These are phyloP conservation scores for Zaprionus lachaisei DNA, from an alignment of 1,140 invertebrate species.

Conservation along the genomic window DNA sequence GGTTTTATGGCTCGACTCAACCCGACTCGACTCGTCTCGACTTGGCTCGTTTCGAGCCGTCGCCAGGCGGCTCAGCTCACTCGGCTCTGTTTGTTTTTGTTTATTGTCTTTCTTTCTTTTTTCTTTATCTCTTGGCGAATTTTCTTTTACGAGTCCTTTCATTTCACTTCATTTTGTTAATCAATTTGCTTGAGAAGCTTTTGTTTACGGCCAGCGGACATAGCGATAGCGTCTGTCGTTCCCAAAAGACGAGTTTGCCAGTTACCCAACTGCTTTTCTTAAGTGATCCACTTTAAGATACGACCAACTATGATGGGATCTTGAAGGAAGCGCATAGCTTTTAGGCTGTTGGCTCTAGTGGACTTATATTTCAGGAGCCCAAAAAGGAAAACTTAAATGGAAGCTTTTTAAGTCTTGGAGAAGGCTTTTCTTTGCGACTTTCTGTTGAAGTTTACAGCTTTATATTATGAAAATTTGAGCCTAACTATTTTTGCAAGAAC, in stretches of 20 bases:
- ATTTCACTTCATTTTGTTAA: conserved; percentile 74
- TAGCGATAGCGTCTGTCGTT: background rate
- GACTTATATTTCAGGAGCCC: too few species aligned
- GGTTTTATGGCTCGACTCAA: conserved; percentile 52
- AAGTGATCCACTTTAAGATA: conserved; percentile 4
- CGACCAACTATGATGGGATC: background rate
- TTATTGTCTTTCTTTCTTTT: conserved; percentile 28
- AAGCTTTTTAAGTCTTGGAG: too few species aligned
- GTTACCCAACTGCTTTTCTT: conserved; percentile 4
- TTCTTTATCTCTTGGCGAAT: conserved; percentile 53
- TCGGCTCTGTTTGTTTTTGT: conserved; percentile 8
- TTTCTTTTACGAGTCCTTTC: conserved; percentile 71
- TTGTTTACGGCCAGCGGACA: conserved; percentile 19
- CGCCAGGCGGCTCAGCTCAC: background rate
- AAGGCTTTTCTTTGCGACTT: too few species aligned
- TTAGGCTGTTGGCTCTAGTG: background rate
- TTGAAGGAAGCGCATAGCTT: too few species aligned
- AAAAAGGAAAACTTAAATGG: too few species aligned
- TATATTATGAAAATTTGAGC: too few species aligned
- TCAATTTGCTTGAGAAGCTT: conserved; percentile 55
- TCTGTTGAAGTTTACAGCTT: too few species aligned
- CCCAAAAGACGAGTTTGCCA: conserved; percentile 16
- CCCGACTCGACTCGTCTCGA: background rate
- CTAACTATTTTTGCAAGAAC: too few species aligned
- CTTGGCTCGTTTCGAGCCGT: background rate